phyloP scores from a whole-genome alignment of 2,888 invertebrate genomes.

The Nomada ferruginata region DNA sequence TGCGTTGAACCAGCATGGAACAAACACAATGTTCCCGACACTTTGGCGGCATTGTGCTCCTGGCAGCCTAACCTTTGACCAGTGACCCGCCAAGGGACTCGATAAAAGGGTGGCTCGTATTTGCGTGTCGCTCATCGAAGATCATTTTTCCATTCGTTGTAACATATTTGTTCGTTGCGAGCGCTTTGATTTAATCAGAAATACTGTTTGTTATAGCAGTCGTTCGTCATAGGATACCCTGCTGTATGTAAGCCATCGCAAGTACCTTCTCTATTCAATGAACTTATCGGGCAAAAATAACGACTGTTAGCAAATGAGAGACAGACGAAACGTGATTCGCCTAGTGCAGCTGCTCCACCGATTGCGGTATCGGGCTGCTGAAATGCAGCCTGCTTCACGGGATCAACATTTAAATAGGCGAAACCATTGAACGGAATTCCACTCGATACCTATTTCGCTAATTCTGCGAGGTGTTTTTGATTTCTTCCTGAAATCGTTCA shows the following conservation, averaged over 20 bases:
- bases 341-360: conserved; percentile 19
- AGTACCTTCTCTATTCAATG: conserved; percentile 35
- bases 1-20: not conserved
- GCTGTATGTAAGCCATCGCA: conserved; percentile 16
- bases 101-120: conserved; percentile 2
- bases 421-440: conserved; percentile 28
- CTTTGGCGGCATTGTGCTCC: not conserved
- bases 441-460: not conserved
- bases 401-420: conserved; percentile 41
- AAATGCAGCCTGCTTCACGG: conserved; percentile 9
- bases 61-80: conserved; percentile 22
- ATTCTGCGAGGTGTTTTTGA: not conserved
- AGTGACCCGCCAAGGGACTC: not conserved
- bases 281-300: conserved; percentile 41
- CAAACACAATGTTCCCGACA: not conserved
- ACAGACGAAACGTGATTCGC: conserved; percentile 43
- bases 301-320: conserved; percentile 37
- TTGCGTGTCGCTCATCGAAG: conserved; percentile 41
- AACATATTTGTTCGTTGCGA: too few species aligned
- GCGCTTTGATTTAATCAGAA: conserved; percentile 28
- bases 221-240: too few species aligned
- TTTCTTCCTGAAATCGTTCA: not conserved
- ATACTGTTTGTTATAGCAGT: conserved; percentile 5
- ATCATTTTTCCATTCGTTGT: conserved; percentile 25
- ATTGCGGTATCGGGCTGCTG: conserved; percentile 38